These are phyloP conservation scores for Onychorhynchus coronatus DNA, from an alignment of 2,113 vertebrate genomes.

Conservation along the genomic window DNA sequence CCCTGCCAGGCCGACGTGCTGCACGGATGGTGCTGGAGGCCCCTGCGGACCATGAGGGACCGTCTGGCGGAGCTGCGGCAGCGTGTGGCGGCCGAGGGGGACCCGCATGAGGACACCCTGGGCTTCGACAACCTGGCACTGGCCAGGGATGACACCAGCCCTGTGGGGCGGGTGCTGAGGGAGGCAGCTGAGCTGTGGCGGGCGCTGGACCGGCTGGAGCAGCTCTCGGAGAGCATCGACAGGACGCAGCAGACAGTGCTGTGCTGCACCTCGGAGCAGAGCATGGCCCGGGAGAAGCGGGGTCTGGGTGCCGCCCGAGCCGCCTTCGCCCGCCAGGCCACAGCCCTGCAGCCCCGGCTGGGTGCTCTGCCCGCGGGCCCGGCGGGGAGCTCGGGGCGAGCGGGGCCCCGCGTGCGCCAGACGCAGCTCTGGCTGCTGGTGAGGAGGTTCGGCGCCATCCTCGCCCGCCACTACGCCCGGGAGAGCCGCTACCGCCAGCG, in stretches of 20 bases:
- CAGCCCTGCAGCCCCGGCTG: slow-evolving; percentile 44
- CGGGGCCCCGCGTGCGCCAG: slow-evolving; percentile 32
- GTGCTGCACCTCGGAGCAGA: slow-evolving; percentile 57
- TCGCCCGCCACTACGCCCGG: slow-evolving; percentile 46
- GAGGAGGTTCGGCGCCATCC: slow-evolving; percentile 1
- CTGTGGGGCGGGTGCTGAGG: slow-evolving; percentile 34
- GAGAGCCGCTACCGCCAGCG: slow-evolving; percentile 56
- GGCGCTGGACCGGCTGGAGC: slow-evolving; percentile 47
- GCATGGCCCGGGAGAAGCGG: slow-evolving; percentile 33
- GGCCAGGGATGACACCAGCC: neutral
- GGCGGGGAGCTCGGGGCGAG: neutral
- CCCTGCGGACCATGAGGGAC: slow-evolving; percentile 60
- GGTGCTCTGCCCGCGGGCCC: neutral
- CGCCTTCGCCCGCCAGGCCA: slow-evolving; percentile 24
- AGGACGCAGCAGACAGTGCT: slow-evolving; percentile 53
- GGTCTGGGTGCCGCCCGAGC: neutral
- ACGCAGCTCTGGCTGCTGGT: slow-evolving; percentile 56
- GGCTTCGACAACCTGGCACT: slow-evolving; percentile 41
- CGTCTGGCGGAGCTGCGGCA: slow-evolving; percentile 62
- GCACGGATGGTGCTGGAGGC: neutral
- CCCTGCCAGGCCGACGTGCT: neutral
- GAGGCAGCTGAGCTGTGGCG: slow-evolving; percentile 55
- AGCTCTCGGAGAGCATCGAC: slow-evolving; percentile 38
- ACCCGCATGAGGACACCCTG: neutral
- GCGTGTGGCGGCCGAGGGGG: neutral